Base-by-base conservation (phyloP, 2,797 vertebrate species). In the Philypnodon macrostomus region DNA sequence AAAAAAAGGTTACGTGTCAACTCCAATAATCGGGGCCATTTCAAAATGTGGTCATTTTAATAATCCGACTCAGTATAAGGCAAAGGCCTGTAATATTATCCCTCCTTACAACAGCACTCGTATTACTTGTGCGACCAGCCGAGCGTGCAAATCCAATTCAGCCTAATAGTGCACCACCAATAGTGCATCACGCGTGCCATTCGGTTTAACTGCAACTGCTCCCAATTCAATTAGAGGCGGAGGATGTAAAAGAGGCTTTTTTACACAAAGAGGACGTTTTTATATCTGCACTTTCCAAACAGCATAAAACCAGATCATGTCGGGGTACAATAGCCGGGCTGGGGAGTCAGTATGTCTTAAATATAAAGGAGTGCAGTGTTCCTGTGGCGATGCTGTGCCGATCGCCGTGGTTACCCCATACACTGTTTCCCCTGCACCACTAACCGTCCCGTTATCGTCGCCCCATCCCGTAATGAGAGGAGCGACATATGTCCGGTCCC, bases 401-500 rank as follows among this genome's bases (percentile, higher is more conserved):
- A 63, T 62, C 16, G 30, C 39, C 8, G 6, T 17, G 32, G 41
- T 47, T 42, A 1, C 30, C 62, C 52, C 31, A 29, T 7, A 36
- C 45, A 15, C 51, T 50, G 21, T 72, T 74, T 74, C 70, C 58
- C 57, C 64, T 48, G 71, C 45, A 7, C 44, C 73, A 53, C 75
- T 77, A 73, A 76, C 53, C 51, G 41, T 40, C 68, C 61, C 15
- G 58, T 79, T 79, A 81, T 78, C 67, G 14, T 31, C 16, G 38
- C 16, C 70, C 51, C 41, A 35, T 64, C 63, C 72, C 63, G 67
- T 77, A 82, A 83, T 67, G 72, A 79, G 77, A 65, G 71, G 60
- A 68, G 63, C 58, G 58, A 80, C 80, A 80, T 68, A 74, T 81
- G 79, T 83, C 81, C 73, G 41, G 79, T 53, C 53, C 60, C 68